phyloP scores from a whole-genome alignment of 30 jellyfish, hydroid and myxozoan genomes.

The Morbakka virulenta region DNA sequence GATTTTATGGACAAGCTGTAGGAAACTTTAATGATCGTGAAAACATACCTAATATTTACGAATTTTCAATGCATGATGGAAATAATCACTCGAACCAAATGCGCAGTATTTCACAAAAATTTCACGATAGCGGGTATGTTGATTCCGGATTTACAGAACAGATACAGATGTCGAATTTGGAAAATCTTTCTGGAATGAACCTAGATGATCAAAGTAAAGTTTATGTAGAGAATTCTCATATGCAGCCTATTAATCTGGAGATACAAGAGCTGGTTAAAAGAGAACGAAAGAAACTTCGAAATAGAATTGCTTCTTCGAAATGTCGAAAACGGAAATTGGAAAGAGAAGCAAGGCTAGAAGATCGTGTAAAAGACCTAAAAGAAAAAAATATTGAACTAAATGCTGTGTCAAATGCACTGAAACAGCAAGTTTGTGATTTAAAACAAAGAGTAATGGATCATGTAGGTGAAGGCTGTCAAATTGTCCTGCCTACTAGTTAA shows the following conservation, averaged over 20 bases:
- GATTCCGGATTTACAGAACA: constrained; percentile 59
- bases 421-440: constrained; percentile 95
- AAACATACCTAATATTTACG: neutral
- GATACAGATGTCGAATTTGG: constrained; percentile 32
- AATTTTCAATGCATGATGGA: neutral
- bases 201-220: constrained; percentile 82
- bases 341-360: constrained; percentile 95
- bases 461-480: constrained; percentile 98
- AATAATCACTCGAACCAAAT: neutral
- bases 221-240: constrained; percentile 87
- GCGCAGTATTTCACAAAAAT: constrained; percentile 15
- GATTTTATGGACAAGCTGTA: neutral
- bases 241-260: constrained; percentile 91
- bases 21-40: neutral
- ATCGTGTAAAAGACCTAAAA: constrained; percentile 82
- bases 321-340: constrained; percentile 95
- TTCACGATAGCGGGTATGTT: constrained; percentile 47
- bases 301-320: constrained; percentile 96
- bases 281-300: constrained; percentile 91
- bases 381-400: constrained; percentile 94
- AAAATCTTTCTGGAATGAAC: constrained; percentile 43
- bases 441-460: constrained; percentile 99
- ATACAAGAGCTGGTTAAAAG: constrained; percentile 95
- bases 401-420: constrained; percentile 98
- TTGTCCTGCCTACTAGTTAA: constrained; percentile 62